Evolutionary conservation across 2,888 invertebrate genomes (phyloP).

Genomic region (Argynnis bischoffii): DNA sequence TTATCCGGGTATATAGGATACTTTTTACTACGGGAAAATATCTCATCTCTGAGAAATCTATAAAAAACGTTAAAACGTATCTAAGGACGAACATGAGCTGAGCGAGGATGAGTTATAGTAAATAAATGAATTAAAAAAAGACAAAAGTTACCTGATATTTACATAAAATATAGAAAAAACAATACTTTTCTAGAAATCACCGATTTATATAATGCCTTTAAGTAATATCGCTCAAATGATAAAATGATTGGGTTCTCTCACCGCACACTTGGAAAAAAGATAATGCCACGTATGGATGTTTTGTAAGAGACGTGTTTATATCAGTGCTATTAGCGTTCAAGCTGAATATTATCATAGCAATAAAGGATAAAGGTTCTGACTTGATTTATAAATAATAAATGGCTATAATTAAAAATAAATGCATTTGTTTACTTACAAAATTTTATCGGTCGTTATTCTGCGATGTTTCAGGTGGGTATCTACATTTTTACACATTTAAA

Average conservation of each 20-base stretch:
- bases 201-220: not conserved
- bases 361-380: constrained; percentile 47
- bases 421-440: not conserved
- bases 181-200: not conserved
- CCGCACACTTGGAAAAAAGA: constrained; percentile 12
- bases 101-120: too few species aligned
- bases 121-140: too few species aligned
- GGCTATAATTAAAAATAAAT: constrained; percentile 55
- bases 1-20: too few species aligned
- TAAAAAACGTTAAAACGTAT: too few species aligned
- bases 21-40: too few species aligned
- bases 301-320: constrained; percentile 40
- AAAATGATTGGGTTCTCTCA: constrained; percentile 6
- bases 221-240: constrained; percentile 5
- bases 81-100: too few species aligned
- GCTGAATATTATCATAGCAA: constrained; percentile 53
- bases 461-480: too few species aligned
- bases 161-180: too few species aligned
- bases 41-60: too few species aligned
- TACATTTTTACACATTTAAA: too few species aligned
- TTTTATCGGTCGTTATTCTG: too few species aligned
- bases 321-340: constrained; percentile 56
- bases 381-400: constrained; percentile 54
- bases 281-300: constrained; percentile 28
- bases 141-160: too few species aligned